Conservation (phyloP, 2,888 invertebrate genomes). For the Phaedon cochleariae region DNA sequence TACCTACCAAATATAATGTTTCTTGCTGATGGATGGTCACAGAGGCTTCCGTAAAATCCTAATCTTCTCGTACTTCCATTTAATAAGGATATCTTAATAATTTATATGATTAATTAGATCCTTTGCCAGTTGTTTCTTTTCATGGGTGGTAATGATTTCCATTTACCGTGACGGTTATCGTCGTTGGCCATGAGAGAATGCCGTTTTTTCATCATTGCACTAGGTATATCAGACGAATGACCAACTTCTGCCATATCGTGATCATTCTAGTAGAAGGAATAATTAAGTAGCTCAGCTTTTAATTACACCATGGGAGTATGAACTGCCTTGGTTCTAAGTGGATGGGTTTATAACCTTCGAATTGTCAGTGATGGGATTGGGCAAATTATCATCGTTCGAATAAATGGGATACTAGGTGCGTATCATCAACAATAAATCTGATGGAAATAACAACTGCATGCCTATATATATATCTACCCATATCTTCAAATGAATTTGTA, state of each 20-base stretch:
- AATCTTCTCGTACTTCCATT: not conserved
- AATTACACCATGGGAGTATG: not conserved
- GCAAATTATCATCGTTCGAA: no score
- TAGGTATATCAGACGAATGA: constrained; percentile 33
- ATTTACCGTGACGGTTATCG: constrained; percentile 32
- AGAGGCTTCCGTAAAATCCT: not conserved
- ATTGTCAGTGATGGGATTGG: no score
- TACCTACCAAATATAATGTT: no score
- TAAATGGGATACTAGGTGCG: no score
- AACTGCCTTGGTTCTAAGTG: not conserved
- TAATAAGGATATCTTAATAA: constrained; percentile 14
- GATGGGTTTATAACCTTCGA: not conserved
- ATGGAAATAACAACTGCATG: no score
- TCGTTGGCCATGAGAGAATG: constrained; percentile 37
- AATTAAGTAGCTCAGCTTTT: not conserved
- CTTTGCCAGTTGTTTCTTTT: constrained; percentile 25
- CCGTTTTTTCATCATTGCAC: constrained; percentile 38
- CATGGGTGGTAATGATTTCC: constrained; percentile 27
- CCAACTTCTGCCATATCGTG: constrained; percentile 30
- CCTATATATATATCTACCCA: no score
- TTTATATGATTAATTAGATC: constrained; percentile 4
- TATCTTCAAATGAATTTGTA: no score
- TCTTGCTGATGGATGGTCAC: no score
- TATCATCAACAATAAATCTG: no score
- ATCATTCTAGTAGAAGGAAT: constrained; percentile 13